Percentiles rank a stretch among this genome's conserved stretches.
These are phyloP conservation scores for Eulemur mongoz DNA, from an alignment of 2,797 vertebrate species.

Conservation along the genomic window DNA sequence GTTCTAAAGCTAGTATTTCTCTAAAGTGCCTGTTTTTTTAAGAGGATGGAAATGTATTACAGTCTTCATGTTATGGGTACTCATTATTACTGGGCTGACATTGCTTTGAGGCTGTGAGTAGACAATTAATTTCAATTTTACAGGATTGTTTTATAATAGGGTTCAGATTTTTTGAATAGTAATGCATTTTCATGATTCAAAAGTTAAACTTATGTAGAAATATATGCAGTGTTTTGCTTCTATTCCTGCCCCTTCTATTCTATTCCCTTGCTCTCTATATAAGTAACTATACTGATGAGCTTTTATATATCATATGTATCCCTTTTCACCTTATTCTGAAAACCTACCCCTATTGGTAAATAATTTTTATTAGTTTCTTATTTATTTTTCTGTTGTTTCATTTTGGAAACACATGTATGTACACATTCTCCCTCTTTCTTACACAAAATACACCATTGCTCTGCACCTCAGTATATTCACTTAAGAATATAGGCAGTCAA, in stretches of 20 bases:
- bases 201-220: neutral
- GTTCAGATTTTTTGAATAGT: neutral
- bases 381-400: neutral
- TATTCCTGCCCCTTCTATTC: neutral
- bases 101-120: neutral
- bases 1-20: neutral
- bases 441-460: neutral
- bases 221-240: neutral
- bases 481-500: neutral
- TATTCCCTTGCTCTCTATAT: neutral
- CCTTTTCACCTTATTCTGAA: neutral
- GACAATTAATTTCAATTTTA: neutral
- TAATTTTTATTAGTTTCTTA: neutral
- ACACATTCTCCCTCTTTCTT: neutral
- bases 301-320: neutral
- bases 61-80: neutral
- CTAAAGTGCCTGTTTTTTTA: neutral
- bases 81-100: neutral
- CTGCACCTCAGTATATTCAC: neutral
- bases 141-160: neutral
- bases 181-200: neutral
- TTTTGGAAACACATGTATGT: neutral
- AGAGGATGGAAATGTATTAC: neutral
- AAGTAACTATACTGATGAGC: neutral
- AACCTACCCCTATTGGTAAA: neutral